phyloP scores from a whole-genome alignment of 2,888 invertebrate species.

The Baccha elongata region DNA sequence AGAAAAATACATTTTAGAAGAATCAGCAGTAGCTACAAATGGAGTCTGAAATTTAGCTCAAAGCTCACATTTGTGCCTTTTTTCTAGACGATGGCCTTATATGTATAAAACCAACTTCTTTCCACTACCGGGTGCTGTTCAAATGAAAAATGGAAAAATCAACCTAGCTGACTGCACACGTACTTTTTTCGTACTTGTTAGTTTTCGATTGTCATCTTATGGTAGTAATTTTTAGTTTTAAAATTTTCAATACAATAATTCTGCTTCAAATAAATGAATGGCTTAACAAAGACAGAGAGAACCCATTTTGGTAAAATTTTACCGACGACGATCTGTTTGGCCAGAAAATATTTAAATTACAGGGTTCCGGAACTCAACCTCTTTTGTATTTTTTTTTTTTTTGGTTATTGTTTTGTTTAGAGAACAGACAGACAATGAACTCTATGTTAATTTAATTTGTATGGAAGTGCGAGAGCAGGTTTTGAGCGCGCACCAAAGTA shows the following conservation, averaged over 20 bases:
- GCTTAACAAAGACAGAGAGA: conserved; percentile 17
- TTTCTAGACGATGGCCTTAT: conserved; percentile 15
- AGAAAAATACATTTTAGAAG: conserved; percentile 33
- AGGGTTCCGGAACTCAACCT: conserved; percentile 53
- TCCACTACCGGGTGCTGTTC: conserved; percentile 29
- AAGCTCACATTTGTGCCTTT: conserved; percentile 48
- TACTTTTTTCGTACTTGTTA: conserved; percentile 28
- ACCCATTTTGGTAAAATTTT: conserved; percentile 60
- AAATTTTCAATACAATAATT: conserved; percentile 44
- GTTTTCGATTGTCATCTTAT: conserved; percentile 58
- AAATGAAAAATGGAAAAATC: conserved; percentile 47
- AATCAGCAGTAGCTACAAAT: conserved; percentile 22
- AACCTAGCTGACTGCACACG: conserved; percentile 67
- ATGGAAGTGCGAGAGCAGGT: conserved; percentile 71
- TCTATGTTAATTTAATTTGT: conserved; percentile 73
- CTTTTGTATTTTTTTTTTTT: conserved; percentile 22
- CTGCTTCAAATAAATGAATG: conserved; percentile 43
- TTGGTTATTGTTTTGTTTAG: neutral
- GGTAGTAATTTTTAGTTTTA: conserved; percentile 37
- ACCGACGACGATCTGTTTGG: conserved; percentile 40
- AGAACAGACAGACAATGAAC: conserved; percentile 57
- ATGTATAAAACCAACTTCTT: neutral
- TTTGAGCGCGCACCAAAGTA: conserved; percentile 72
- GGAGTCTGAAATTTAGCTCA: conserved; percentile 60
- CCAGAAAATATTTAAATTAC: conserved; percentile 68